A percentile compares a stretch with the other conserved stretches of the same genome.
These are phyloP conservation scores for Spizaetus ornatus DNA, from an alignment of 2,113 vertebrate genomes.

Conservation along the genomic window DNA sequence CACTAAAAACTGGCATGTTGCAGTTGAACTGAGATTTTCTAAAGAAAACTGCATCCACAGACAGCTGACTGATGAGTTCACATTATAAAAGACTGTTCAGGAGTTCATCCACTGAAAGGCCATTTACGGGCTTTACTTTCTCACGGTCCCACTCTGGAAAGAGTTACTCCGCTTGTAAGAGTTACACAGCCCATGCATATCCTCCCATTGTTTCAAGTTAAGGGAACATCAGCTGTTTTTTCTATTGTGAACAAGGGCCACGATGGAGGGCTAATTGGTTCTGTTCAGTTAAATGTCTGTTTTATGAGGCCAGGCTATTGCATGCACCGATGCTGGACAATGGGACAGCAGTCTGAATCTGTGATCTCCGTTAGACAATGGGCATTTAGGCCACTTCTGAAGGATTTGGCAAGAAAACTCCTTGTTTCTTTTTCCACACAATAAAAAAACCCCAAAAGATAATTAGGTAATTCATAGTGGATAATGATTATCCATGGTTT, in stretches of 20 bases:
- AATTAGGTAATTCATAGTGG: not conserved
- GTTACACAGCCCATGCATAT: not conserved
- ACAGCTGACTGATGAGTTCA: conserved; percentile 61
- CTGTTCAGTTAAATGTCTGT: conserved; percentile 40
- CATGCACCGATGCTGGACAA: not conserved
- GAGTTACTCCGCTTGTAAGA: conserved; percentile 27
- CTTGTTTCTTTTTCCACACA: not conserved
- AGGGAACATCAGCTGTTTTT: conserved; percentile 57
- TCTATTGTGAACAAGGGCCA: conserved; percentile 41
- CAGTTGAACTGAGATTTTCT: conserved; percentile 16
- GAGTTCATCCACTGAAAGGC: conserved; percentile 47
- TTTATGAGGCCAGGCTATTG: conserved; percentile 31
- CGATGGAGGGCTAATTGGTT: conserved; percentile 51
- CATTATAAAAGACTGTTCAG: conserved; percentile 50
- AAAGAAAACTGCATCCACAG: conserved; percentile 18
- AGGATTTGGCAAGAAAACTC: conserved; percentile 3
- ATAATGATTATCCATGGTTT: not conserved
- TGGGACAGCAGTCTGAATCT: not conserved
- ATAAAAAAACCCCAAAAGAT: not conserved
- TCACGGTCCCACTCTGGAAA: conserved; percentile 51
- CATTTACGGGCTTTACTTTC: conserved; percentile 62
- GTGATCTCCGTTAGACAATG: not conserved
- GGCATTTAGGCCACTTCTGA: conserved; percentile 8
- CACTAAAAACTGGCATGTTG: not conserved
- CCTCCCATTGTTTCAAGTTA: conserved; percentile 58